Percentiles rank a stretch among this genome's conserved stretches.
phyloP scores from a whole-genome alignment of 1,140 invertebrate genomes.

The Saccostrea glomerata region DNA sequence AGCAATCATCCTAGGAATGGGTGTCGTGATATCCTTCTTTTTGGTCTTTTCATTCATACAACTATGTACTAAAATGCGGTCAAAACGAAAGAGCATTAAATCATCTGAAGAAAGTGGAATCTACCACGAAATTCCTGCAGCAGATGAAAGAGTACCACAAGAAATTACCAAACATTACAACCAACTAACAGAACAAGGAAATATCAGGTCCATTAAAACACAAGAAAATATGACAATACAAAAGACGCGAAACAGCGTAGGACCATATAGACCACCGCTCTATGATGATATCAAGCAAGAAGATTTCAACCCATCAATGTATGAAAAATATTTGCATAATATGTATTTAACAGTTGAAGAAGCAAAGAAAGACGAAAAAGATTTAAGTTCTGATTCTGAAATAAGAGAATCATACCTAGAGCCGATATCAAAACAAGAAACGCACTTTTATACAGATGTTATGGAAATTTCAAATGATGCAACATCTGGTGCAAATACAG shows the following conservation, averaged over 20 bases:
- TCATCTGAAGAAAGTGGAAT: background rate
- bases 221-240: background rate
- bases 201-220: background rate
- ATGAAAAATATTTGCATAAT: background rate
- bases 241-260: background rate
- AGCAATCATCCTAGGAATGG: background rate
- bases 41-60: background rate
- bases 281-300: background rate
- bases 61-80: background rate
- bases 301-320: background rate
- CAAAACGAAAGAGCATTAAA: background rate
- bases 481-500: background rate
- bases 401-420: background rate
- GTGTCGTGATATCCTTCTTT: background rate
- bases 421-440: background rate
- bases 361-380: background rate
- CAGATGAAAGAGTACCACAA: background rate
- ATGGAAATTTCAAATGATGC: background rate
- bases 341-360: background rate
- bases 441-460: background rate
- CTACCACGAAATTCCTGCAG: background rate
- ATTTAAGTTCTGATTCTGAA: background rate
- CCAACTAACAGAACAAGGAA: background rate
- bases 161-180: background rate
- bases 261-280: background rate